Conservation (phyloP, 2,888 invertebrate genomes). For the Metopia argyrocephala region DNA sequence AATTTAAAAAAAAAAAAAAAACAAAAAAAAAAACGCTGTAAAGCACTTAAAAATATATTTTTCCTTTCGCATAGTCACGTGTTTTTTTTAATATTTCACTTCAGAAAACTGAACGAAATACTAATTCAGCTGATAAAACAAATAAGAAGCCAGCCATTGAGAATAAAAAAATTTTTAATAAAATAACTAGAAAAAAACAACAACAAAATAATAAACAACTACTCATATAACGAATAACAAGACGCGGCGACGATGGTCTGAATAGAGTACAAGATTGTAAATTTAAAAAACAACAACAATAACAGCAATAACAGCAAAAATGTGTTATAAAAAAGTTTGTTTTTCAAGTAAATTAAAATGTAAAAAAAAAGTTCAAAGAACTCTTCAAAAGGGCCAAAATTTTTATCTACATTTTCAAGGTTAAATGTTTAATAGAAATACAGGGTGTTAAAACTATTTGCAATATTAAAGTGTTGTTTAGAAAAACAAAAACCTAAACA, state of each 20-base stretch:
- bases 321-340: neutral
- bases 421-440: neutral
- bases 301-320: neutral
- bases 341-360: neutral
- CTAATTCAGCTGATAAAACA: neutral
- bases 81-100: slow-evolving; percentile 10
- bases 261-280: neutral
- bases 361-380: slow-evolving; percentile 8
- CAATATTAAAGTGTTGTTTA: too few species aligned
- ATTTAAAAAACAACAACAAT: neutral
- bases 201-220: neutral
- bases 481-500: neutral
- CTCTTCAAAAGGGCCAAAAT: slow-evolving; percentile 4
- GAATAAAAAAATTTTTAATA: slow-evolving; percentile 22
- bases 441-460: neutral
- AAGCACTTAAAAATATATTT: neutral
- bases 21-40: neutral
- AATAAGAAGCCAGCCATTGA: too few species aligned
- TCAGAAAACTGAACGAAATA: neutral
- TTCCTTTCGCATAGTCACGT: slow-evolving; percentile 23
- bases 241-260: neutral
- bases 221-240: neutral
- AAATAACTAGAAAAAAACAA: slow-evolving; percentile 5
- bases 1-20: neutral
- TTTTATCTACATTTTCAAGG: neutral